Base-by-base conservation (phyloP, 53 echinoderm and acorn worm genomes). In the Actinopyga echinites region DNA sequence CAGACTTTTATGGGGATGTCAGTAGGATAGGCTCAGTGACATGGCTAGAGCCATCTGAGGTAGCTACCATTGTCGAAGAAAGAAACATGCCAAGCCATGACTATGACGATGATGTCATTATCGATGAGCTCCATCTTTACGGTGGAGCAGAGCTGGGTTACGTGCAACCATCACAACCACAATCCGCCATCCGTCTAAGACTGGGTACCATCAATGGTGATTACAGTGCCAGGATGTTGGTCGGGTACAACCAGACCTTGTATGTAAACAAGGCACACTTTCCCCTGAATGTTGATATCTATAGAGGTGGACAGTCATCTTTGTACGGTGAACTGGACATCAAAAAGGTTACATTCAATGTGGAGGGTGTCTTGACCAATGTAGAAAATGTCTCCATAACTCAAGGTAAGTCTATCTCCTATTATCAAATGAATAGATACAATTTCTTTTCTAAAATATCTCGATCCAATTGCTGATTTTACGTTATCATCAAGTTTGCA, bases 41-140 rank as follows among this genome's bases (percentile, higher is more conserved):
- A 24, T 95, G 95, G 95, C 43, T 95, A 71, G 89, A 79, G 11
- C 95, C 92, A 0, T 42, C 81, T 25, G 67, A 86, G 78, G 83
- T 54, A 8, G 89, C 94, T 57, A 65, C 55, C 10, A 87, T 86
- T 20, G 94, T 86, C 37, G 1, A 77, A 4, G 53, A 38, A n/a
- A 85, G 86, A 40, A 92, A 92, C 60, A 86, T 83, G 13, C 57
- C 55, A 52, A 92, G 90, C 30, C 92, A 92, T 80, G 88, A 92
- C 56, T 95, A 89, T 62, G 86, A 87, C 6, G 92, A 90, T 17
- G 86, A 92, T 57, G 80, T 92, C 37, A 83, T 92, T 40, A 73
- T 95, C 6, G 95, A 95, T 84, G 95, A 95, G 69, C 71, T 95
- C 26, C 95, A 95, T 57, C 65, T 95, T 2, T 95, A 95, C 49